Conservation (phyloP, 2,797 vertebrate species). For the Pseudochaenichthys georgianus region DNA sequence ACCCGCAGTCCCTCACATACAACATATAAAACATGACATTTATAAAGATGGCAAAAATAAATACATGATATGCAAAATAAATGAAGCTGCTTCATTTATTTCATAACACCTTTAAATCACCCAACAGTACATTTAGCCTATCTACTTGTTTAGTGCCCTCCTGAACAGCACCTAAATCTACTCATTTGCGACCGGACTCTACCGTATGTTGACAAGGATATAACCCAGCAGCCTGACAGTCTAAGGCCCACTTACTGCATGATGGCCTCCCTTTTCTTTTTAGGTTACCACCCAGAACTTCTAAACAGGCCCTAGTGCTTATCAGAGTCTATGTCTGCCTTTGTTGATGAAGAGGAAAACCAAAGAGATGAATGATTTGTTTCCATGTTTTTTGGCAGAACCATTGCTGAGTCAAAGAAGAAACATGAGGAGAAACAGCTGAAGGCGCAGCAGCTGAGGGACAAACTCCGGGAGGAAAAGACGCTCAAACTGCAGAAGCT, state of each 20-base stretch:
- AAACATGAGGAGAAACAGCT: slow-evolving; percentile 99
- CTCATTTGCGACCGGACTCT: slow-evolving; percentile 13
- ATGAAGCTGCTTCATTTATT: background rate
- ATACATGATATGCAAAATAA: no score
- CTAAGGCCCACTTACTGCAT: slow-evolving; percentile 39
- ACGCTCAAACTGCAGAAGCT: slow-evolving; percentile 97
- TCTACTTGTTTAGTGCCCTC: slow-evolving; percentile 3
- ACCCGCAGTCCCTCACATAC: no score
- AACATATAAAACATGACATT: no score
- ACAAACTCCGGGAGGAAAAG: slow-evolving; percentile 97
- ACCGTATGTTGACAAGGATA: slow-evolving; percentile 42
- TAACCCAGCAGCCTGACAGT: slow-evolving; percentile 37
- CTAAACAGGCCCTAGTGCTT: slow-evolving; percentile 39
- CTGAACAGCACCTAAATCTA: slow-evolving; percentile 8
- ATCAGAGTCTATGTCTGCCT: slow-evolving; percentile 27
- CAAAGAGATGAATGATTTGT: slow-evolving; percentile 58
- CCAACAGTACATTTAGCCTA: background rate
- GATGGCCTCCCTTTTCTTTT: slow-evolving; percentile 35
- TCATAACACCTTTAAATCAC: background rate
- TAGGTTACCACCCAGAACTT: slow-evolving; percentile 39
- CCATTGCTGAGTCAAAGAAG: slow-evolving; percentile 99
- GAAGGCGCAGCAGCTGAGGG: slow-evolving; percentile 97
- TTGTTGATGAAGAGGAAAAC: slow-evolving; percentile 37
- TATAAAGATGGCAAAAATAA: no score
- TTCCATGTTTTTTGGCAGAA: slow-evolving; percentile 86